phyloP scores from a whole-genome alignment of 2,113 vertebrate genomes.

The Oreotrochilus melanogaster region DNA sequence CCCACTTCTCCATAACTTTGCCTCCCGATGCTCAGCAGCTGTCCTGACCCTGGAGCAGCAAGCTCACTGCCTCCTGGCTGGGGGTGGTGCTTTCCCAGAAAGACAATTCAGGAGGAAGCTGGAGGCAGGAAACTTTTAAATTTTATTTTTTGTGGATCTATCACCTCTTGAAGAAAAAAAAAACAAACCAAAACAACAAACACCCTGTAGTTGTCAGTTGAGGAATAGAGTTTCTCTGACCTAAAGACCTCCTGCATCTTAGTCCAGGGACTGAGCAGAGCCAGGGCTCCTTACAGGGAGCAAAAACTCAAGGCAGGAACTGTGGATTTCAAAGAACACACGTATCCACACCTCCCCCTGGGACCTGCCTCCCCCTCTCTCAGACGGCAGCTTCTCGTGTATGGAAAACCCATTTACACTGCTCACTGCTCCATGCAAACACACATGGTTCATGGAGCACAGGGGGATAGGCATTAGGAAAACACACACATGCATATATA shows the following conservation, averaged over 20 bases:
- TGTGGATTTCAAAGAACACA: constrained; percentile 6
- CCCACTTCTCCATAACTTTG: neutral
- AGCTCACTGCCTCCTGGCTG: neutral
- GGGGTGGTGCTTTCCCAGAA: constrained; percentile 20
- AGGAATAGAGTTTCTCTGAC: neutral
- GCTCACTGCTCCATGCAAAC: neutral
- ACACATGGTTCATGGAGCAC: neutral
- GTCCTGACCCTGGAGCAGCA: neutral
- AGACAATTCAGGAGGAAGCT: constrained; percentile 23
- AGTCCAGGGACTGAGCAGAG: constrained; percentile 14
- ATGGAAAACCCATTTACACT: constrained; percentile 13
- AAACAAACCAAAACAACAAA: too few species aligned
- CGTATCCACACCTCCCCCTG: neutral
- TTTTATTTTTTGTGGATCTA: constrained; percentile 40
- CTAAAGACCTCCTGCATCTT: constrained; percentile 28
- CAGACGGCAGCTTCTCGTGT: neutral
- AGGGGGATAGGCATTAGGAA: neutral
- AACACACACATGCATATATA: neutral
- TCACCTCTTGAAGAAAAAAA: constrained; percentile 23
- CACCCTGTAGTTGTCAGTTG: neutral
- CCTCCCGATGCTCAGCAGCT: neutral
- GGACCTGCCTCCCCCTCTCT: neutral
- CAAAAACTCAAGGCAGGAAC: constrained; percentile 1
- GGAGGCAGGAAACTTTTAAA: neutral
- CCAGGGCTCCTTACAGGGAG: constrained; percentile 10